Conservation (phyloP, 2,113 vertebrate genomes). For the Myrmecobius fasciatus region DNA sequence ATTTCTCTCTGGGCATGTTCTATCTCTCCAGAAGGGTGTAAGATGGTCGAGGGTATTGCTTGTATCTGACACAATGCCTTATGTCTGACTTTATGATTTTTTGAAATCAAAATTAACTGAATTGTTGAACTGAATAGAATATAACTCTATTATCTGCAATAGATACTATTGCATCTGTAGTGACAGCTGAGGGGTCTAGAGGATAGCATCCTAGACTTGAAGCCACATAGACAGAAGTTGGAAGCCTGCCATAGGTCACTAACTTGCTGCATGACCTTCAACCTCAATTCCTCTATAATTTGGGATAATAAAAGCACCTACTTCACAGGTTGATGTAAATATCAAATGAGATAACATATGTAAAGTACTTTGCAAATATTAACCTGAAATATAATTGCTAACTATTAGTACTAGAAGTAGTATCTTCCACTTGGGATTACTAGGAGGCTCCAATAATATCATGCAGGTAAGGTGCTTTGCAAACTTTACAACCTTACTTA, state of each 20-base stretch:
- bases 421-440: neutral
- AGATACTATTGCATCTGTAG: neutral
- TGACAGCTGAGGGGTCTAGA: neutral
- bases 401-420: neutral
- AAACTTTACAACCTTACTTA: neutral
- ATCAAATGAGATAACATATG: neutral
- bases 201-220: neutral
- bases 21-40: neutral
- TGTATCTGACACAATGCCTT: neutral
- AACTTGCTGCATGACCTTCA: neutral
- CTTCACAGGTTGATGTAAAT: neutral
- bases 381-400: neutral
- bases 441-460: neutral
- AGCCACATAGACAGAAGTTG: neutral
- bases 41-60: neutral
- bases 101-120: neutral
- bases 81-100: neutral
- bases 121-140: neutral
- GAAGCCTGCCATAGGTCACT: neutral
- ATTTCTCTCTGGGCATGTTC: neutral
- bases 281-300: neutral
- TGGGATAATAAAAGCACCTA: neutral
- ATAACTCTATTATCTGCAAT: no score
- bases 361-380: neutral
- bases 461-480: neutral